Conservation (phyloP, 2,113 vertebrate species). For the Corythoichthys intestinalis region DNA sequence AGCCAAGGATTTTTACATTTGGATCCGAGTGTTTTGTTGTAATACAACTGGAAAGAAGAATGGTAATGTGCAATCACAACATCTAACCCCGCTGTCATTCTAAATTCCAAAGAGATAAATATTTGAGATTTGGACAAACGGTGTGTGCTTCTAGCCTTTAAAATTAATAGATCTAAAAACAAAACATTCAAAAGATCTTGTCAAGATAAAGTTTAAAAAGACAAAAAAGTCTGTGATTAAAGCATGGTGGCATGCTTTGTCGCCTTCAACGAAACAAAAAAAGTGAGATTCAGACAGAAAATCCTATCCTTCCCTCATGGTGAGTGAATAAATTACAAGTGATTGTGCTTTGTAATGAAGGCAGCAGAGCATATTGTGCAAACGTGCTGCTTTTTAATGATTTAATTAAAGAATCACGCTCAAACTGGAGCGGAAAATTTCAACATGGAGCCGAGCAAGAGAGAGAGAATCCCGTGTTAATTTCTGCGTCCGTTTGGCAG, state of each 20-base stretch:
- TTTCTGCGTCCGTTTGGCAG: slow-evolving; percentile 59
- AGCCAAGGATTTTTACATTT: too few species aligned
- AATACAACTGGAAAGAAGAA: too few species aligned
- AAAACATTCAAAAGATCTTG: too few species aligned
- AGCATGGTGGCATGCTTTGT: slow-evolving; percentile 13
- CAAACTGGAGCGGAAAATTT: slow-evolving; percentile 67
- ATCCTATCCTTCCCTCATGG: slow-evolving; percentile 38
- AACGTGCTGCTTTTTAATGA: slow-evolving; percentile 69
- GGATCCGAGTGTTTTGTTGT: too few species aligned
- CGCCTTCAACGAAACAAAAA: slow-evolving; percentile 15
- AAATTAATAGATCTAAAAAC: too few species aligned
- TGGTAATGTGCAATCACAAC: too few species aligned
- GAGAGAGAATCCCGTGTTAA: slow-evolving; percentile 48
- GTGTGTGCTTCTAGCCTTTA: too few species aligned
- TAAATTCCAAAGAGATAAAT: too few species aligned
- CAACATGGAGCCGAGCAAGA: slow-evolving; percentile 39
- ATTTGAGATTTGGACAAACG: too few species aligned
- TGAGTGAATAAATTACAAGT: slow-evolving; percentile 64
- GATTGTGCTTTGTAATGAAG: slow-evolving; percentile 62
- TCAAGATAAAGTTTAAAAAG: too few species aligned
- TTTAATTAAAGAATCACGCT: slow-evolving; percentile 70
- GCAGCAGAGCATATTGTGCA: slow-evolving; percentile 65
- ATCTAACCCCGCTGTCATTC: too few species aligned
- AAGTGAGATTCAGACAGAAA: slow-evolving; percentile 22
- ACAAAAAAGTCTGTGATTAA: too few species aligned